Conservation (phyloP, 2,888 invertebrate species). For the Nomada goodeniana region DNA sequence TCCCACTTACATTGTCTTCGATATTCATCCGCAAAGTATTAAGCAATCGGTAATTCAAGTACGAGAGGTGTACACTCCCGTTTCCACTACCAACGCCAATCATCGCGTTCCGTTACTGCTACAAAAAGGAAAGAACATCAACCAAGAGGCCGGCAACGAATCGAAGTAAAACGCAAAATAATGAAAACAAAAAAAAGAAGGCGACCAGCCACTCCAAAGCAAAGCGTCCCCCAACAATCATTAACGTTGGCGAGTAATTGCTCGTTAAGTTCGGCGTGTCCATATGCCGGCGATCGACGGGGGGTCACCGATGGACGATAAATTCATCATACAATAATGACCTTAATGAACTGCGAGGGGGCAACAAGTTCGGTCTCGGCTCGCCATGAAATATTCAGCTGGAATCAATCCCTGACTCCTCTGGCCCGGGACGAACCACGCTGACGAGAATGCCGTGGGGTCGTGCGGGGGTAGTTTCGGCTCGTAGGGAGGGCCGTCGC, state of each 20-base stretch:
- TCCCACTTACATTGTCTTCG: too few species aligned
- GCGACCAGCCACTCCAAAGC: slow-evolving; percentile 18
- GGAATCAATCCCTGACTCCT: slow-evolving; percentile 81
- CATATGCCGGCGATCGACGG: slow-evolving; percentile 64
- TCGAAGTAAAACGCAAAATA: too few species aligned
- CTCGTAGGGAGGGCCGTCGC: slow-evolving; percentile 44
- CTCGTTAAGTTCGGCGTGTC: slow-evolving; percentile 70
- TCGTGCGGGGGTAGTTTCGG: slow-evolving; percentile 3
- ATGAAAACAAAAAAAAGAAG: too few species aligned
- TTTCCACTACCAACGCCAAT: too few species aligned
- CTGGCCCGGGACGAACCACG: slow-evolving; percentile 67
- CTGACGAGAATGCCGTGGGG: slow-evolving; percentile 25
- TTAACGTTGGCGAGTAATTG: slow-evolving; percentile 67
- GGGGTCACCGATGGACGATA: slow-evolving; percentile 68
- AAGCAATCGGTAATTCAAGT: too few species aligned
- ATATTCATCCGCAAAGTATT: too few species aligned
- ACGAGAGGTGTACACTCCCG: too few species aligned
- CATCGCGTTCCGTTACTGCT: background rate
- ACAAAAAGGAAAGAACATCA: background rate
- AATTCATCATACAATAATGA: slow-evolving; percentile 79
- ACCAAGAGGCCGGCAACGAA: too few species aligned
- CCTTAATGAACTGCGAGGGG: slow-evolving; percentile 77
- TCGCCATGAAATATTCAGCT: slow-evolving; percentile 82
- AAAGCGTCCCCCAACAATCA: slow-evolving; percentile 41
- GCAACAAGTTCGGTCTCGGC: slow-evolving; percentile 77